Evolutionary conservation across 2,113 vertebrate species (phyloP).

Genomic region (Hippocampus barbouri): DNA sequence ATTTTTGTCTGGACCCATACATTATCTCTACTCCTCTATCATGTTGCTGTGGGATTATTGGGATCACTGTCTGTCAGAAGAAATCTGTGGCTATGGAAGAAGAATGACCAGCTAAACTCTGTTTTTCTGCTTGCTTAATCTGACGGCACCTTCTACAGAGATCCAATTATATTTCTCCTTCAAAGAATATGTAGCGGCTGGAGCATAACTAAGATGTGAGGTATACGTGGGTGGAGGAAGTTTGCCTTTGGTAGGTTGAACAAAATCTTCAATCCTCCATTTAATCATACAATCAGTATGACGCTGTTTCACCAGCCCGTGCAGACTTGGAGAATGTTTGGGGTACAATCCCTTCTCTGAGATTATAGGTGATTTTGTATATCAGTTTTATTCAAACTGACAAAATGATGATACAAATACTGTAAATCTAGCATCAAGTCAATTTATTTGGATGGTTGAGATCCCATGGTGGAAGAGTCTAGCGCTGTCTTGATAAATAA

Average conservation of each 20-base stretch:
- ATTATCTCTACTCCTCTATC: conserved; percentile 59
- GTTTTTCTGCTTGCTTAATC: conserved; percentile 74
- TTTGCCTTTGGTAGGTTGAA: not conserved
- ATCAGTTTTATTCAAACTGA: not conserved
- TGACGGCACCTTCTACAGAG: conserved; percentile 72
- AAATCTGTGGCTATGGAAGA: conserved; percentile 60
- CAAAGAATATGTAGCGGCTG: conserved; percentile 66
- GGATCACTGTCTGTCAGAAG: conserved; percentile 68
- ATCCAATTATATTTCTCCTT: conserved; percentile 76
- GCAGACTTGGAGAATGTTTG: conserved; percentile 31
- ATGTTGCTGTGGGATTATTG: conserved; percentile 61
- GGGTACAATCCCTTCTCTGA: conserved; percentile 30
- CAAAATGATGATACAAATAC: not conserved
- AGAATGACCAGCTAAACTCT: conserved; percentile 67
- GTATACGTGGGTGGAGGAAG: conserved; percentile 21
- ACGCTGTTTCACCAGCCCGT: conserved; percentile 49
- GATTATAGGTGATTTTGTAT: not conserved
- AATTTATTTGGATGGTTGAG: not conserved
- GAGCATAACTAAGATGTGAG: conserved; percentile 58
- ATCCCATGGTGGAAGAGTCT: not conserved
- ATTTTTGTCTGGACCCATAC: conserved; percentile 63
- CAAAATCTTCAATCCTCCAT: conserved; percentile 48
- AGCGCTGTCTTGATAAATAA: too few relatives aligned
- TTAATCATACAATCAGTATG: conserved; percentile 68
- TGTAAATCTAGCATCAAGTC: too few relatives aligned